phyloP scores from a whole-genome alignment of 1,140 invertebrate species.

The fruit fly (Drosophila melanogaster) region Release_6_plus_ISO1_MT NT_033779.5:2822501-2823000 shows the following conservation, averaged over 20 bases:
- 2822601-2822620: slow-evolving; percentile 23
- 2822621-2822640: slow-evolving; percentile 28
- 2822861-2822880: slow-evolving; percentile 37
- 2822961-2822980: slow-evolving; percentile 64
- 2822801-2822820: slow-evolving; percentile 74
- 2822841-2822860: slow-evolving; percentile 63
- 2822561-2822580: slow-evolving; percentile 26
- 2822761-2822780: slow-evolving; percentile 45
- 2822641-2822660: slow-evolving; percentile 32
- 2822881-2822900: slow-evolving; percentile 49
- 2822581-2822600: slow-evolving; percentile 28
- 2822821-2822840: slow-evolving; percentile 40
- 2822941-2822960: slow-evolving; percentile 24
- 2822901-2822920: slow-evolving; percentile 71
- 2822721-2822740: slow-evolving; percentile 11
- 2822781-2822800: slow-evolving; percentile 55
- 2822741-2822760: slow-evolving; percentile 43
- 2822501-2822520: slow-evolving; percentile 57
- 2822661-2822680: slow-evolving; percentile 27
- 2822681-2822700: slow-evolving; percentile 10
- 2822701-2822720: slow-evolving; percentile 6
- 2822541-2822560: slow-evolving; percentile 39
- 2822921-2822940: slow-evolving; percentile 71
- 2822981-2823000: slow-evolving; percentile 31
- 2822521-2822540: slow-evolving; percentile 43